Base-by-base conservation (phyloP, 2,113 vertebrate species). In the Eurystomus gularis region DNA sequence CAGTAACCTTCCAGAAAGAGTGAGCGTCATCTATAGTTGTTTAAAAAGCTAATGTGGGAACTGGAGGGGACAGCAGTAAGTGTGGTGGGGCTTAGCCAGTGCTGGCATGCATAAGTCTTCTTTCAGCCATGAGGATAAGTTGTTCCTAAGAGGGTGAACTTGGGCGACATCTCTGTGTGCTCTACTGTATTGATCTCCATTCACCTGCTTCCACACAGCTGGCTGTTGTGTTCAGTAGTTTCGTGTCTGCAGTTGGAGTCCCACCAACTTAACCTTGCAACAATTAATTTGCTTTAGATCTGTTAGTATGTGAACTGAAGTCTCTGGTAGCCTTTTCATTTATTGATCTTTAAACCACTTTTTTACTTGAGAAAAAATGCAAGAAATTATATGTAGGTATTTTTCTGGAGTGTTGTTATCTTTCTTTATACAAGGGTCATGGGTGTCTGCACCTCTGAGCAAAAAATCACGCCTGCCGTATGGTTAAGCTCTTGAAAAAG, bases 51-150 rank as follows among this genome's bases (percentile, higher is more conserved):
- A 13, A 29, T 35, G 54, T 28, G 15, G 54, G 31, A 88, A 52
- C 62, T 35, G 70, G 40, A 88, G 33, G 8, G 60, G n/a, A 17
- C 57, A 82, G 49, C 61, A 73, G 20, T 90, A 72, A 72, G 68
- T 3, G 3, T 7, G 26, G 10, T 33, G 40, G 11, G 4, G 4
- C 35, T 64, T 64, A 82, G n/a, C 26, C 24, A 51, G 65, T 0
- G 0, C 33, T 55, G 10, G 17, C 7, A n/a, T 68, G 20, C 5
- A 12, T 75, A 65, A 82, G 13, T 7, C 3, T 62, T 40, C 46
- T 85, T 76, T 62, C 28, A 18, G 19, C 48, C 21, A n/a, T 44
- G 33, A 79, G 33, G 16, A 7, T 89, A 72, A 69, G 39, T 72
- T 2, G 3, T 82, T 71, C 29, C 12, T 44, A 35, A 72, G 31